A percentile compares a stretch with the other conserved stretches of the same genome.
These are phyloP conservation scores for Alaudala cheleensis DNA, from an alignment of 2,113 vertebrate genomes.

Conservation along the genomic window DNA sequence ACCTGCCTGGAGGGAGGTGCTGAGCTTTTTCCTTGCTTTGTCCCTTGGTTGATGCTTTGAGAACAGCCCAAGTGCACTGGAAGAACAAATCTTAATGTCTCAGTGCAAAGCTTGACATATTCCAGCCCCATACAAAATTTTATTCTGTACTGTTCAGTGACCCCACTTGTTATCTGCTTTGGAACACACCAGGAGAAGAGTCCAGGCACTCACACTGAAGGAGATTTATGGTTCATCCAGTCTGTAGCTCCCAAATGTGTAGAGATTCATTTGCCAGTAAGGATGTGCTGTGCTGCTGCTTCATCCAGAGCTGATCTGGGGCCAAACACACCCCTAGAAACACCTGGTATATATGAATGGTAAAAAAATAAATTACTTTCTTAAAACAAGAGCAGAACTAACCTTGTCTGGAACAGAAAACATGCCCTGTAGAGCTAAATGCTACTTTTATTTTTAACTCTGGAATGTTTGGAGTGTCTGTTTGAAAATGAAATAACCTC, in stretches of 20 bases:
- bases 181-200: background rate
- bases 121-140: background rate
- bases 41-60: background rate
- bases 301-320: background rate
- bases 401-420: background rate
- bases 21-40: background rate
- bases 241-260: background rate
- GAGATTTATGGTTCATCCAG: background rate
- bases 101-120: background rate
- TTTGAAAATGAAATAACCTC: background rate
- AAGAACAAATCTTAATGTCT: background rate
- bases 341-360: background rate
- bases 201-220: background rate
- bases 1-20: background rate
- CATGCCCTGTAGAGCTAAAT: background rate
- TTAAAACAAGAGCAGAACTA: background rate
- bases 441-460: conserved; percentile 1
- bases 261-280: background rate
- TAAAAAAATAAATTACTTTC: background rate
- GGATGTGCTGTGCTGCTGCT: background rate
- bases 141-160: background rate
- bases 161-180: conserved; percentile 1
- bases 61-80: background rate
- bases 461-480: background rate
- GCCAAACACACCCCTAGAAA: background rate